A percentile compares a stretch with the other conserved stretches of the same genome.
phyloP scores from a whole-genome alignment of 2,113 vertebrate species.

The Acrocephalus arundinaceus region DNA sequence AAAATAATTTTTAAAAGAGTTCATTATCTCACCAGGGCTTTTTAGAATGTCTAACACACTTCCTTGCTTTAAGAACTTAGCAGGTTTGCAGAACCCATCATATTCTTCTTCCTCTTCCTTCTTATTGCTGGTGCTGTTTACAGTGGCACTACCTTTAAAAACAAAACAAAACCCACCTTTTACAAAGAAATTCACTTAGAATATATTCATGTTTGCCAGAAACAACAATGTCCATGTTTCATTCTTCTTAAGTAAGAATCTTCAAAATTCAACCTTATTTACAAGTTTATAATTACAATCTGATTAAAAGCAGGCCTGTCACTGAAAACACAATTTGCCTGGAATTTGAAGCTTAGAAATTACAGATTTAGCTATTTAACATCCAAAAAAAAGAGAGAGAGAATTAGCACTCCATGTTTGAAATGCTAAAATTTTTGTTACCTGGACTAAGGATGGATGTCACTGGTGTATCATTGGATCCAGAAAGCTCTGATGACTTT shows the following conservation, averaged over 20 bases:
- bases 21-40: slow-evolving; percentile 81
- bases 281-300: neutral
- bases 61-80: slow-evolving; percentile 88
- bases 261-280: neutral
- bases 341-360: neutral
- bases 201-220: neutral
- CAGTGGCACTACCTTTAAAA: slow-evolving; percentile 52
- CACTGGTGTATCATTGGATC: slow-evolving; percentile 74
- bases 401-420: neutral
- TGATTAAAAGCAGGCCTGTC: neutral
- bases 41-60: slow-evolving; percentile 95
- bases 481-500: slow-evolving; percentile 79
- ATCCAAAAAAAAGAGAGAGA: neutral
- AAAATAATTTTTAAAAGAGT: neutral
- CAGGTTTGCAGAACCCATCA: slow-evolving; percentile 84
- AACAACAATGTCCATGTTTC: neutral
- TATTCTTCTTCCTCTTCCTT: slow-evolving; percentile 78
- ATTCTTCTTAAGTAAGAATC: neutral
- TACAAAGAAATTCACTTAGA: neutral
- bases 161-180: neutral
- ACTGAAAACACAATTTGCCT: neutral
- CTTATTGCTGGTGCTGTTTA: slow-evolving; percentile 69
- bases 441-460: slow-evolving; percentile 70
- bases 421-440: slow-evolving; percentile 55
- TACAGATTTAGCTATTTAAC: neutral